Evolutionary conservation across 2,113 vertebrate species (phyloP), one percentile per base, ranked within the genome.

Genomic region (Rhea americana): DNA sequence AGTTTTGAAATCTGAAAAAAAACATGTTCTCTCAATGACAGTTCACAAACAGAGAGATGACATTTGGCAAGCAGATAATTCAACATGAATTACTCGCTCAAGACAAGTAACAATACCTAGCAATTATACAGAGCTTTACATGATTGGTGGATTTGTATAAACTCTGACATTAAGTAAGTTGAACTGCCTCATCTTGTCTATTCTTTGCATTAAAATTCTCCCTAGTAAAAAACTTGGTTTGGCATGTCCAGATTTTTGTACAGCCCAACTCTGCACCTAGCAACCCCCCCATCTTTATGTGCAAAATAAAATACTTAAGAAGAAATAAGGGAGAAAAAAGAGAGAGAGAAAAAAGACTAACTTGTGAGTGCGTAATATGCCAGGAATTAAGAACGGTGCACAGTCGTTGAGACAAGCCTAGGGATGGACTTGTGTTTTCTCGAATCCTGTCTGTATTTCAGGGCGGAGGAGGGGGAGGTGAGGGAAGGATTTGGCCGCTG

Each of bases 41-140:
- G 86, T 90, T 93, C 91, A 95, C 95, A 94, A 94, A 91, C 93
- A 95, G 85, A 78, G 82, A 87, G 74, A 5, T 91, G 93, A 90
- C 93, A 90, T 92, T 90, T 91, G 89, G 88, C 87, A 95, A 95
- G 94, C 85, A 92, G 82, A 93, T 91, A 94, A 96, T 97, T 96
- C 93, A 91, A 90, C 63, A 65, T 88, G 85, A 94, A 90, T 92
- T 92, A 96, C 75, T 93, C 71, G 71, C 80, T 94, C 80, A 92
- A 80, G 79, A 74, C 94, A 80, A 55, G 79, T 77, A 94, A 76
- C 84, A 95, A 91, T 89, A 93, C 89, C 82, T 85, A 90, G 63
- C 80, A 89, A 92, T 95, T 96, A 93, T 77, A 32, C 9, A 87
- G 71, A 28, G 30, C 71, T 93, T 95, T 90, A 61, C 65, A 71